Percentiles rank a stretch among this genome's conserved stretches.
Conservation (phyloP, 1,140 invertebrate species). For the Danaus melanippus region DNA sequence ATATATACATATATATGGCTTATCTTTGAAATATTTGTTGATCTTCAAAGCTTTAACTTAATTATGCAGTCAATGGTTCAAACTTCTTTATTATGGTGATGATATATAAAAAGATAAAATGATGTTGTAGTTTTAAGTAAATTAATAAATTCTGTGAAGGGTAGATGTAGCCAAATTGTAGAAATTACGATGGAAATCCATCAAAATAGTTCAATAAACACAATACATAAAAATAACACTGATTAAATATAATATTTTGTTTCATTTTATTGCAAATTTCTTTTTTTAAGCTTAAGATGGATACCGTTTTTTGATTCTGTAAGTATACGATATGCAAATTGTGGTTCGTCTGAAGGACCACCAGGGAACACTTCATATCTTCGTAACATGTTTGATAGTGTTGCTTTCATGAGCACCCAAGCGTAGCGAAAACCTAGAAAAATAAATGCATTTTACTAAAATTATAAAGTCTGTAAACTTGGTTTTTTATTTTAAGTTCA, state of each 20-base stretch:
- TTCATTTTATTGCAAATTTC: constrained; percentile 2
- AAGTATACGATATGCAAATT: constrained; percentile 32
- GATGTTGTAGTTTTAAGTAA: too few species aligned
- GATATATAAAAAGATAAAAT: too few species aligned
- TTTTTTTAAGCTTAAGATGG: constrained; percentile 24
- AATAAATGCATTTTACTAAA: constrained; percentile 7
- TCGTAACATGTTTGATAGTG: constrained; percentile 32
- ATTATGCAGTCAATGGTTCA: too few species aligned
- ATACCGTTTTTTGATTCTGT: constrained; percentile 36
- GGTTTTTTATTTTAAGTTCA: too few species aligned
- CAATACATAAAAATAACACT: neutral
- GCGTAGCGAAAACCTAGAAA: constrained; percentile 34
- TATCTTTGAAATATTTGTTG: too few species aligned
- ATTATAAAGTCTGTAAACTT: too few species aligned
- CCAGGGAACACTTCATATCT: constrained; percentile 31
- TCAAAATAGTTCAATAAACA: too few species aligned
- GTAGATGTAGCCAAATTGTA: too few species aligned
- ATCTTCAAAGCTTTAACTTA: too few species aligned
- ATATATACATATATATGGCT: too few species aligned
- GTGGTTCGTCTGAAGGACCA: constrained; percentile 26
- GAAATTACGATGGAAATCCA: neutral
- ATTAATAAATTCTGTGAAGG: too few species aligned
- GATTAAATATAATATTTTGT: neutral
- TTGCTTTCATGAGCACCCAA: constrained; percentile 35
- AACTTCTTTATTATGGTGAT: too few species aligned